Evolutionary conservation across 2,888 invertebrate species (phyloP).

Genomic region (Machimus atricapillus): DNA sequence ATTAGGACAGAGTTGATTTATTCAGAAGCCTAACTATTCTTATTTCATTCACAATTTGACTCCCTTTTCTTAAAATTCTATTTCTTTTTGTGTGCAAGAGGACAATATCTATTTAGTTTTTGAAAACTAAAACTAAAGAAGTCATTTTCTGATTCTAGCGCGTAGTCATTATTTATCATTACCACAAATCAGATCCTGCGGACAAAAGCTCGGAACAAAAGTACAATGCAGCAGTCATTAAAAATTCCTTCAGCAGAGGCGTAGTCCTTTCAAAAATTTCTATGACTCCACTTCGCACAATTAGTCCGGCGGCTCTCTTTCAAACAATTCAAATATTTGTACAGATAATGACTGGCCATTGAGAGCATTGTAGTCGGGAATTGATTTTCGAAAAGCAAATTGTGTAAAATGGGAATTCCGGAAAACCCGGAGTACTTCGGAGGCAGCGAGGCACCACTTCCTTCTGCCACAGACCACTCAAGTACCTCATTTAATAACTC

Average conservation of each 20-base stretch:
- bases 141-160: neutral
- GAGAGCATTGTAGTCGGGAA: neutral
- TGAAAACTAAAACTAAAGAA: neutral
- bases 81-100: too few species aligned
- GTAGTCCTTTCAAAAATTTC: neutral
- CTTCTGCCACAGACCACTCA: neutral
- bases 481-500: neutral
- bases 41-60: too few species aligned
- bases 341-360: constrained; percentile 17
- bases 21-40: too few species aligned
- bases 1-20: too few species aligned
- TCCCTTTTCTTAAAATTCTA: too few species aligned
- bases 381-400: constrained; percentile 14
- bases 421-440: neutral
- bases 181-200: neutral
- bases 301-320: neutral
- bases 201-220: neutral
- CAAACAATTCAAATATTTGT: constrained; percentile 25
- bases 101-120: too few species aligned
- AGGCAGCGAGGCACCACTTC: neutral
- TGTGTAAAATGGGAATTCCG: neutral
- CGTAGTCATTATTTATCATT: neutral
- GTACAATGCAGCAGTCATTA: neutral
- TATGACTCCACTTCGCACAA: neutral
- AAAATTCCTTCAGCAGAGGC: neutral